phyloP scores from a whole-genome alignment of 2,888 invertebrate species.

The Leptinotarsa tumamoca region DNA sequence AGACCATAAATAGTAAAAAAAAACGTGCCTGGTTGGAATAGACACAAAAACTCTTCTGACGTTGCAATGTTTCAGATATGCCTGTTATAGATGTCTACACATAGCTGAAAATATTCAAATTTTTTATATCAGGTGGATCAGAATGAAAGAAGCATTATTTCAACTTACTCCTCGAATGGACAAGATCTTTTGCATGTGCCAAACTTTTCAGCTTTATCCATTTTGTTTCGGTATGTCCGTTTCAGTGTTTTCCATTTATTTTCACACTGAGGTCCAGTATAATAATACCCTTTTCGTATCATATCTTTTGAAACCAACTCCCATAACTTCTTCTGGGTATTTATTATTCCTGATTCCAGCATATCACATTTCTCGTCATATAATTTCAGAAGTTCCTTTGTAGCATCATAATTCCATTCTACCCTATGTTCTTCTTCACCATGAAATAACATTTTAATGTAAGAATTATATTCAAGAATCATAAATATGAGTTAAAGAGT shows the following conservation, averaged over 20 bases:
- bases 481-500: not conserved
- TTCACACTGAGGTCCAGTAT: conserved; percentile 41
- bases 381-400: conserved; percentile 44
- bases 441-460: conserved; percentile 5
- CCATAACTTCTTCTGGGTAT: conserved; percentile 47
- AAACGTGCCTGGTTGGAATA: too few relatives aligned
- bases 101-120: too few relatives aligned
- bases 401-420: conserved; percentile 46
- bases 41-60: too few relatives aligned
- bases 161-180: conserved; percentile 46
- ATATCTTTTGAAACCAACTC: conserved; percentile 45
- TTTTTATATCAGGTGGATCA: not conserved
- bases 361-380: conserved; percentile 48
- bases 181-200: conserved; percentile 40
- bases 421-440: conserved; percentile 40
- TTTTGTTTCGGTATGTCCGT: conserved; percentile 40
- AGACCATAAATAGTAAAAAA: too few relatives aligned
- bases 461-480: not conserved
- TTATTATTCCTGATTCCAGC: conserved; percentile 47
- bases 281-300: conserved; percentile 42
- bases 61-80: too few relatives aligned
- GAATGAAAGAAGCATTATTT: not conserved
- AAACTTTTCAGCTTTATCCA: conserved; percentile 38
- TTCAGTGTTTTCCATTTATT: conserved; percentile 49
- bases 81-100: too few relatives aligned